Evolutionary conservation across 2,797 vertebrate species (phyloP), one percentile per base, ranked within the genome.

Genomic region (Kryptopterus vitreolus): DNA sequence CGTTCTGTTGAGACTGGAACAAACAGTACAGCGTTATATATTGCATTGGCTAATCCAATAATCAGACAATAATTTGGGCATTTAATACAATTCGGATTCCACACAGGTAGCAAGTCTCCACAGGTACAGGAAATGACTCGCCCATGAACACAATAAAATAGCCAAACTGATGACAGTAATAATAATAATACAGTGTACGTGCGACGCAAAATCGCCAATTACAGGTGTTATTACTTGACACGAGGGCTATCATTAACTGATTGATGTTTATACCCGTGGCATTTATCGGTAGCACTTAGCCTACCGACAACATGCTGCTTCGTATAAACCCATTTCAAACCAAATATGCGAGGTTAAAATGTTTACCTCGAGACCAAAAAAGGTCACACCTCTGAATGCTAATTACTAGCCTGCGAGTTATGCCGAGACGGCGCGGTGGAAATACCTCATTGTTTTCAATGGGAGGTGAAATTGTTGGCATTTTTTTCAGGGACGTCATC

Each of bases 21-120:
- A 65, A 88, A 87, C 89, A 85, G 84, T 76, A 59, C 29, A 13
- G 69, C 12, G 7, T 58, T 24, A 68, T 18, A 43, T 24, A 43
- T 66, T 66, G n/a, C n/a, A n/a, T 38, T 43, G 1, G 0, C n/a
- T 24, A 69, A 24, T 13, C 26, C 22, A 11, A 50, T 8, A 48
- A 38, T n/a, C 22, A 66, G 22, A 69, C 7, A 65, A 38, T 22
- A 20, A 33, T 38, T 38, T 65, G 18, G 18, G 7, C 31, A 24
- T 66, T 68, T 33, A 24, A 29, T 50, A 20, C 20, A 10, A 33
- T 0, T 50, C 22, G 26, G 43, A 48, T 33, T 33, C 10, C 26
- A 18, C 12, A 20, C 29, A 72, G 26, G 6, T 55, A 29, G n/a
- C 1, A 20, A 53, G 29, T 33, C 29, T 33, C 31, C 50, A 53